phyloP scores from a whole-genome alignment of 2,113 vertebrate genomes.

The Recurvirostra avosetta region DNA sequence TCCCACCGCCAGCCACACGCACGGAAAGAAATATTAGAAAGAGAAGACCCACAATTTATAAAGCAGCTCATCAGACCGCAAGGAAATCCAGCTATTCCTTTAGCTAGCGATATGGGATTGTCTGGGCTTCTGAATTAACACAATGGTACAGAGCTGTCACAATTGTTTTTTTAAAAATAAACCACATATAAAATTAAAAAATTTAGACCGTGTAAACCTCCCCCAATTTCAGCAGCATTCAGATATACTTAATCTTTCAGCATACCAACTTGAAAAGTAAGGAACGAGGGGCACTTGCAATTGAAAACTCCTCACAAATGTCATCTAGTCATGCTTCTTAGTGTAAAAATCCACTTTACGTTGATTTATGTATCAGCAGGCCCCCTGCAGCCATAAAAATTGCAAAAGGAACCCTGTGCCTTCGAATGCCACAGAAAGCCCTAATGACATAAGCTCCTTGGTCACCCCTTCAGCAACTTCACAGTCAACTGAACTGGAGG shows the following conservation, averaged over 20 bases:
- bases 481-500: neutral
- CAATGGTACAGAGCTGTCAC: neutral
- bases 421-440: neutral
- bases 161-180: neutral
- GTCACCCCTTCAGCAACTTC: neutral
- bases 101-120: neutral
- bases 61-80: neutral
- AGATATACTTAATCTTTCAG: neutral
- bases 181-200: neutral
- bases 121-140: neutral
- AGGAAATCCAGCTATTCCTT: neutral
- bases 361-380: constrained; percentile 3
- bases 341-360: neutral
- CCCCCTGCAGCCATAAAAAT: neutral
- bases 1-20: neutral
- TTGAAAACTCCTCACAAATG: neutral
- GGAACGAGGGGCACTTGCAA: neutral
- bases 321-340: neutral
- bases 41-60: neutral
- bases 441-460: neutral
- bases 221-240: neutral
- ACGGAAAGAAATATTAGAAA: neutral
- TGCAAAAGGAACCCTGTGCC: neutral
- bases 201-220: neutral
- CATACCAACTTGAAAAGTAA: neutral